Percentiles rank a stretch among this genome's conserved stretches.
phyloP scores from a whole-genome alignment of 2,888 invertebrate species.

The Amorpha juglandis region DNA sequence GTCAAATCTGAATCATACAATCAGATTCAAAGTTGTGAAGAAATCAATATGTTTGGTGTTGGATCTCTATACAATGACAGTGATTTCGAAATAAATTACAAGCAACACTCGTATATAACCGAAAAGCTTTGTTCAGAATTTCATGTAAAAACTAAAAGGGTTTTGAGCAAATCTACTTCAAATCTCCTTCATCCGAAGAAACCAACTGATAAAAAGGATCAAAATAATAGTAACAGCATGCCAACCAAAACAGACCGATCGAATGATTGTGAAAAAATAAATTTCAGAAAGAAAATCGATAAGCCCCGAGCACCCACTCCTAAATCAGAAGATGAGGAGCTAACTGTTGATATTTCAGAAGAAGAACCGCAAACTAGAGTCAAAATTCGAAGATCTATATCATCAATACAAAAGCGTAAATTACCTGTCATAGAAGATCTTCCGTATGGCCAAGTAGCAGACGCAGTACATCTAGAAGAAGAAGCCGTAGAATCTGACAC shows the following conservation, averaged over 20 bases:
- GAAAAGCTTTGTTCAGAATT: conserved; percentile 88
- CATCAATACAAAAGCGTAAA: conserved; percentile 81
- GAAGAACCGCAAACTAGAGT: conserved; percentile 70
- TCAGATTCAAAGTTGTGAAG: conserved; percentile 82
- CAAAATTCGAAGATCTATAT: conserved; percentile 81
- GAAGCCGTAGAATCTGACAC: conserved; percentile 75
- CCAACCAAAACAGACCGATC: conserved; percentile 77
- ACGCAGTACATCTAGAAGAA: conserved; percentile 82
- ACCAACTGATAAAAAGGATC: conserved; percentile 77
- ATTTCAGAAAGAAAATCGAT: conserved; percentile 79
- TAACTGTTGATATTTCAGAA: conserved; percentile 71
- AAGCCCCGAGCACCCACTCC: conserved; percentile 79
- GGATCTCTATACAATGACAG: conserved; percentile 83
- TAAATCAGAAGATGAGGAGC: conserved; percentile 75
- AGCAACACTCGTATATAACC: conserved; percentile 87
- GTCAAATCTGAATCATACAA: conserved; percentile 80
- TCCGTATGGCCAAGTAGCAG: conserved; percentile 88
- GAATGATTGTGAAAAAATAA: conserved; percentile 67
- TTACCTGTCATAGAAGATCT: conserved; percentile 86
- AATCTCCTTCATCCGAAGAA: conserved; percentile 86
- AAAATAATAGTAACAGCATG: conserved; percentile 79
- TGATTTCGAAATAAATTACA: conserved; percentile 81
- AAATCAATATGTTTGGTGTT: conserved; percentile 82
- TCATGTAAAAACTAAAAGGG: conserved; percentile 88
- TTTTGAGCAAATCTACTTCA: conserved; percentile 86